These are phyloP conservation scores for Fukomys damarensis DNA, from an alignment of 2,113 vertebrate genomes.

Conservation along the genomic window DNA sequence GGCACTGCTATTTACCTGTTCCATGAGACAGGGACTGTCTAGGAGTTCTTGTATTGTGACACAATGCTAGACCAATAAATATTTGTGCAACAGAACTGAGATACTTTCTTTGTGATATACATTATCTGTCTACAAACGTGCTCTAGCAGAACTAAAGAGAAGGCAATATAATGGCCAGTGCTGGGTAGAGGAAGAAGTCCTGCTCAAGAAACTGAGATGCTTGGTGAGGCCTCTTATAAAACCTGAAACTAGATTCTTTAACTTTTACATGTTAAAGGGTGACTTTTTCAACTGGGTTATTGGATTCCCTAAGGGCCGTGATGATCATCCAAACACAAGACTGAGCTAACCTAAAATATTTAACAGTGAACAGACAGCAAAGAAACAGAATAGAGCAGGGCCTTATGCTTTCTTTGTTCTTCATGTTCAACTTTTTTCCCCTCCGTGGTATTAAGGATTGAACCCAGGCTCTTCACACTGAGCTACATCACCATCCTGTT, in stretches of 20 bases:
- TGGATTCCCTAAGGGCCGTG: not conserved
- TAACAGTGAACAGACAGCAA: not conserved
- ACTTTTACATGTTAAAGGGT: not conserved
- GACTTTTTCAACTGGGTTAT: not conserved
- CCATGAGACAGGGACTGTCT: not conserved
- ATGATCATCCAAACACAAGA: not conserved
- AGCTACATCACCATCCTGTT: not conserved
- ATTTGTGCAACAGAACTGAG: not conserved
- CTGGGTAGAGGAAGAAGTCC: not conserved
- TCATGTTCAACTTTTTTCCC: too few relatives aligned
- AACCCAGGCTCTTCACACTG: not conserved
- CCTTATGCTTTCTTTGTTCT: not conserved
- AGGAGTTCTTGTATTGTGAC: not conserved
- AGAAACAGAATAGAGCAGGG: not conserved
- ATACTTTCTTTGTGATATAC: not conserved
- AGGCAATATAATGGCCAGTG: not conserved
- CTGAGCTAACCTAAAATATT: not conserved
- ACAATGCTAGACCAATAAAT: not conserved
- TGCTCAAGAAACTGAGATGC: not conserved
- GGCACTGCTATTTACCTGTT: not conserved
- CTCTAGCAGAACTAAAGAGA: not conserved
- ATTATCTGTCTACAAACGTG: not conserved
- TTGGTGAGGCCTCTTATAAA: not conserved
- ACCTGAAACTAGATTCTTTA: not conserved
- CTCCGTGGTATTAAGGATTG: not conserved